phyloP scores from a whole-genome alignment of 2,888 invertebrate genomes.

The Formica aserva region DNA sequence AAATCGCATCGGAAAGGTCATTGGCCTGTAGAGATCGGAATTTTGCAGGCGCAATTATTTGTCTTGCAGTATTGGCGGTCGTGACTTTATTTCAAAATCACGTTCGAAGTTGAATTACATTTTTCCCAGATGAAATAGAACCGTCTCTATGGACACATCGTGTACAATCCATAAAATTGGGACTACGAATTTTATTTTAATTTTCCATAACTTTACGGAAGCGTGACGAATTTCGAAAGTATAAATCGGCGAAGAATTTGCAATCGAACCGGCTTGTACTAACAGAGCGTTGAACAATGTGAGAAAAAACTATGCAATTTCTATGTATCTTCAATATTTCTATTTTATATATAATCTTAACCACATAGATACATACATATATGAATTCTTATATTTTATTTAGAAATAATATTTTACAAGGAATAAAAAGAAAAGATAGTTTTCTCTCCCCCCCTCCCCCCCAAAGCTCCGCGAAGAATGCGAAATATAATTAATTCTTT shows the following conservation, averaged over 20 bases:
- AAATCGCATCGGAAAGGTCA: not conserved
- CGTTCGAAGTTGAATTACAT: slow-evolving; percentile 50
- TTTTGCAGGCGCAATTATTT: slow-evolving; percentile 54
- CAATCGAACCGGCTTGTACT: not conserved
- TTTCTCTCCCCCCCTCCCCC: not conserved
- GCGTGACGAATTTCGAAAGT: slow-evolving; percentile 51
- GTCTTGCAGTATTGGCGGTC: slow-evolving; percentile 56
- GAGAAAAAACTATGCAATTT: not conserved
- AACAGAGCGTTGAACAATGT: not conserved
- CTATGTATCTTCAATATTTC: not conserved
- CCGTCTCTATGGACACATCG: slow-evolving; percentile 37
- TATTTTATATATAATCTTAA: not conserved
- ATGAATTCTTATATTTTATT: not conserved
- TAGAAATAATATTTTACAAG: not conserved
- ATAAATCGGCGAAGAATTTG: slow-evolving; percentile 41
- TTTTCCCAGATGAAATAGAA: slow-evolving; percentile 49
- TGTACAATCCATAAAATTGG: slow-evolving; percentile 34
- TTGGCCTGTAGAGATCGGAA: slow-evolving; percentile 19
- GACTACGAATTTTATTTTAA: slow-evolving; percentile 48
- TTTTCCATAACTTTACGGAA: slow-evolving; percentile 25
- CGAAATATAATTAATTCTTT: not conserved
- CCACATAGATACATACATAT: not conserved
- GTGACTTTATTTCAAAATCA: slow-evolving; percentile 56
- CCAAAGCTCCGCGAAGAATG: not conserved
- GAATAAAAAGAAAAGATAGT: not conserved